Evolutionary conservation across 2,113 vertebrate genomes (phyloP).

Genomic region (Diphyllodes magnificus): DNA sequence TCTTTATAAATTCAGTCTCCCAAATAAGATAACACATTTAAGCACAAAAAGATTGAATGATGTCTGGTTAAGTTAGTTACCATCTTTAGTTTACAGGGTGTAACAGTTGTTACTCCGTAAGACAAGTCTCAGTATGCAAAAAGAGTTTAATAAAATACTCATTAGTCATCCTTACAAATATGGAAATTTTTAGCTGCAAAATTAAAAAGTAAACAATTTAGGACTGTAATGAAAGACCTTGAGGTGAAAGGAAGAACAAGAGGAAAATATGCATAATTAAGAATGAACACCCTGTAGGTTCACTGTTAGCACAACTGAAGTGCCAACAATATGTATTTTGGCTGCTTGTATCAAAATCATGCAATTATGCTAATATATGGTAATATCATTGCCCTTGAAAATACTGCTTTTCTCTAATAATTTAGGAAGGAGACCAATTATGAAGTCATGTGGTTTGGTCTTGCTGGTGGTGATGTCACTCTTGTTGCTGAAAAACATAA

Average conservation of each 20-base stretch:
- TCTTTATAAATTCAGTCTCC: neutral
- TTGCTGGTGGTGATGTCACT: neutral
- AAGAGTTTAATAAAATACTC: neutral
- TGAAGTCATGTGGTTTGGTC: neutral
- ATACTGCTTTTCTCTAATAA: neutral
- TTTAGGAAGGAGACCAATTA: neutral
- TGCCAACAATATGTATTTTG: neutral
- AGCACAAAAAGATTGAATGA: neutral
- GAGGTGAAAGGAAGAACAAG: neutral
- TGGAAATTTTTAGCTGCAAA: neutral
- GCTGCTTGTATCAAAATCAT: neutral
- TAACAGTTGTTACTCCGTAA: neutral
- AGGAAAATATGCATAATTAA: neutral
- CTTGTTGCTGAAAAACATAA: neutral
- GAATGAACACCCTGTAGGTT: neutral
- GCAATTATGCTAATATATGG: neutral
- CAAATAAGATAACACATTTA: neutral
- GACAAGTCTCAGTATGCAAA: neutral
- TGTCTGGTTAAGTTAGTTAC: neutral
- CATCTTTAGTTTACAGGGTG: neutral
- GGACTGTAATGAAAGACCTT: neutral
- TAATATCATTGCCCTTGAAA: neutral
- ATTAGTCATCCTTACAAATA: neutral
- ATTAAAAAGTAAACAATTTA: neutral
- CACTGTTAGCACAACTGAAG: neutral